phyloP scores from a whole-genome alignment of 2,888 invertebrate species.

The Lumbricus terrestris region DNA sequence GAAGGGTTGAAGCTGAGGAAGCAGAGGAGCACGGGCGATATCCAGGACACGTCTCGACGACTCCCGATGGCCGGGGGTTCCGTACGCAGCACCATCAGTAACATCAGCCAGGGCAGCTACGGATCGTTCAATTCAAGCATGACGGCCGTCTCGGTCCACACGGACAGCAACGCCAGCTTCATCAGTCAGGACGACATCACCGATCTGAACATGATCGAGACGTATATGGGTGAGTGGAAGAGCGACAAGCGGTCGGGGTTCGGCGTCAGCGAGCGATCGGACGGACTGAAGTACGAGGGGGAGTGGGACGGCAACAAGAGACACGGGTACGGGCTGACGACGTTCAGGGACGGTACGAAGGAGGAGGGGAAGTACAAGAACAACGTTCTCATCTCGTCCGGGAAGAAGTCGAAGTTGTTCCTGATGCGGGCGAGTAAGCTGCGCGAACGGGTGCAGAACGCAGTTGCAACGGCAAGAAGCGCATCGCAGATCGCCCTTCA shows the following conservation, averaged over 20 bases:
- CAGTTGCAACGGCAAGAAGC: constrained; percentile 89
- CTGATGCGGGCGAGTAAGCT: constrained; percentile 94
- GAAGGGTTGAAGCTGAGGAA: constrained; percentile 85
- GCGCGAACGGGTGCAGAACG: constrained; percentile 92
- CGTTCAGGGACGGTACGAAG: constrained; percentile 88
- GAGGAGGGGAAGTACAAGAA: constrained; percentile 99
- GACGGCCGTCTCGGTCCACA: constrained; percentile 68
- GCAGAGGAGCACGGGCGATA: constrained; percentile 83
- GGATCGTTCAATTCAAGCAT: constrained; percentile 70
- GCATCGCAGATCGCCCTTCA: constrained; percentile 98
- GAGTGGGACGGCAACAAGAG: constrained; percentile 99
- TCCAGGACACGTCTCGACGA: constrained; percentile 69
- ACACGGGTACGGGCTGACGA: constrained; percentile 98
- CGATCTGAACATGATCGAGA: constrained; percentile 93
- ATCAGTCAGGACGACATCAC: constrained; percentile 75
- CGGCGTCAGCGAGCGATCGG: constrained; percentile 95
- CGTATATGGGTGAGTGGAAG: constrained; percentile 99
- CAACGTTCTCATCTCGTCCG: constrained; percentile 94
- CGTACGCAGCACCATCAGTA: constrained; percentile 62
- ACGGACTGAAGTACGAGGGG: constrained; percentile 95
- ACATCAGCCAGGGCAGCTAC: constrained; percentile 61
- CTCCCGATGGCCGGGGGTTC: constrained; percentile 18
- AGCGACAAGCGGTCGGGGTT: constrained; percentile 94
- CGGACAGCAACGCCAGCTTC: constrained; percentile 58
- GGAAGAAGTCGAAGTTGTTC: constrained; percentile 88